phyloP scores from a whole-genome alignment of 2,888 invertebrate genomes.

The Cerastoderma edule region DNA sequence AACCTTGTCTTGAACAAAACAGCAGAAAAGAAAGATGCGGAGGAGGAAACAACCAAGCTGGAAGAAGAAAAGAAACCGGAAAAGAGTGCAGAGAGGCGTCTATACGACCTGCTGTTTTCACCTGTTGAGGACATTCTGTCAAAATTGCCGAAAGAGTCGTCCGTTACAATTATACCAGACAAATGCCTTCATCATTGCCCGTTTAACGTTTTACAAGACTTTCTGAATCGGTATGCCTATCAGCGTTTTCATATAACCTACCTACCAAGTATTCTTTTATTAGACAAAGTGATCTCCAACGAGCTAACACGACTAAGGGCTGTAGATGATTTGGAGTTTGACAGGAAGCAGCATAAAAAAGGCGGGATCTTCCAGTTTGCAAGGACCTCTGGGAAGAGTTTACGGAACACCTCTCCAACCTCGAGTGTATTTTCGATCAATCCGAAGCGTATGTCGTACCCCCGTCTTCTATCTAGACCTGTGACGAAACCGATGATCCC shows the following conservation, averaged over 20 bases:
- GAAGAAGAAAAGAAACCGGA: constrained; percentile 45
- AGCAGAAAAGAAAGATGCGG: constrained; percentile 16
- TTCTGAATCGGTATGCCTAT: constrained; percentile 64
- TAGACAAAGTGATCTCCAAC: constrained; percentile 76
- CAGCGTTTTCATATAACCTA: constrained; percentile 74
- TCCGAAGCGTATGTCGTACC: constrained; percentile 72
- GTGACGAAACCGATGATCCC: constrained; percentile 45
- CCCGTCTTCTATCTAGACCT: constrained; percentile 67
- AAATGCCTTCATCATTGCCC: constrained; percentile 77
- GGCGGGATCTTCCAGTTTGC: constrained; percentile 65
- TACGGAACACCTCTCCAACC: constrained; percentile 13
- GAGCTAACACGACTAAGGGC: constrained; percentile 70
- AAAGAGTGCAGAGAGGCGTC: constrained; percentile 67
- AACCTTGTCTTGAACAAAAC: constrained; percentile 60
- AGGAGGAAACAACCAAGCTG: constrained; percentile 32
- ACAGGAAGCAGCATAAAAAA: constrained; percentile 71
- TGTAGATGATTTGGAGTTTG: constrained; percentile 76
- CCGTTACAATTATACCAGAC: constrained; percentile 80
- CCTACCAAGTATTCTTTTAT: constrained; percentile 74
- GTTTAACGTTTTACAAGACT: constrained; percentile 75
- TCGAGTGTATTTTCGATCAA: constrained; percentile 40
- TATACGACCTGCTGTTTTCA: constrained; percentile 78
- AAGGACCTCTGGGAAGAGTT: constrained; percentile 29
- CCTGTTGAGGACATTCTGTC: constrained; percentile 78
- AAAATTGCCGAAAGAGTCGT: constrained; percentile 68